Conservation (phyloP, 1,140 invertebrate genomes). For the Brachionus sp. region DNA sequence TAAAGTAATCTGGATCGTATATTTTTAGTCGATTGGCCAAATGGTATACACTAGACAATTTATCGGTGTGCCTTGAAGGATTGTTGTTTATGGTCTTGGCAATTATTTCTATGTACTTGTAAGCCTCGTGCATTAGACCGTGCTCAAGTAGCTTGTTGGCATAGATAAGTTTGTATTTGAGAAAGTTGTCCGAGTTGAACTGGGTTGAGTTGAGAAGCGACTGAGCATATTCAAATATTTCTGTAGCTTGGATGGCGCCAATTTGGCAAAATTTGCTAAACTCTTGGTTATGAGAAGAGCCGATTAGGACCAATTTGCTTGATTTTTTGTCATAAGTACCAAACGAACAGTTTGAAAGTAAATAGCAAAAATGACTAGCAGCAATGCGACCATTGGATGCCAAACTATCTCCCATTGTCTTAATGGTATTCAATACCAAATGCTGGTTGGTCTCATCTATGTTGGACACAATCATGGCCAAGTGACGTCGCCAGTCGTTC, state of each 20-base stretch:
- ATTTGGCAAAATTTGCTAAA: constrained; percentile 69
- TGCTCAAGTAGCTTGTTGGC: constrained; percentile 73
- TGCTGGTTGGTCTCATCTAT: constrained; percentile 70
- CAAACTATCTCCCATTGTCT: constrained; percentile 68
- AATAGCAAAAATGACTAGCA: constrained; percentile 87
- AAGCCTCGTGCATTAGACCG: constrained; percentile 69
- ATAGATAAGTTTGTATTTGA: constrained; percentile 62
- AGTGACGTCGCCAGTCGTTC: constrained; percentile 91
- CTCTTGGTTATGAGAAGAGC: constrained; percentile 63
- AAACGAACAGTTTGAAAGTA: constrained; percentile 78
- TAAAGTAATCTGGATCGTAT: constrained; percentile 66
- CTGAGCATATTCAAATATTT: constrained; percentile 87
- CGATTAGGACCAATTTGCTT: constrained; percentile 73
- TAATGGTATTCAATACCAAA: constrained; percentile 76
- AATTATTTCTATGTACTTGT: constrained; percentile 42
- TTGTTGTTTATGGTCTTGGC: constrained; percentile 59
- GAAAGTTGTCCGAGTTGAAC: constrained; percentile 69
- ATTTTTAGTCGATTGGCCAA: constrained; percentile 73
- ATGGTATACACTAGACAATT: constrained; percentile 48
- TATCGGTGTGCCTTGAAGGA: constrained; percentile 62
- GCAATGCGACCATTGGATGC: constrained; percentile 67
- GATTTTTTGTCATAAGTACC: constrained; percentile 64
- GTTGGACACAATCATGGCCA: constrained; percentile 89
- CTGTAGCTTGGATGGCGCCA: constrained; percentile 83
- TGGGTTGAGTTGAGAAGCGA: constrained; percentile 70